phyloP scores from a whole-genome alignment of 1,140 invertebrate genomes.

The Bombus sylvicola region DNA sequence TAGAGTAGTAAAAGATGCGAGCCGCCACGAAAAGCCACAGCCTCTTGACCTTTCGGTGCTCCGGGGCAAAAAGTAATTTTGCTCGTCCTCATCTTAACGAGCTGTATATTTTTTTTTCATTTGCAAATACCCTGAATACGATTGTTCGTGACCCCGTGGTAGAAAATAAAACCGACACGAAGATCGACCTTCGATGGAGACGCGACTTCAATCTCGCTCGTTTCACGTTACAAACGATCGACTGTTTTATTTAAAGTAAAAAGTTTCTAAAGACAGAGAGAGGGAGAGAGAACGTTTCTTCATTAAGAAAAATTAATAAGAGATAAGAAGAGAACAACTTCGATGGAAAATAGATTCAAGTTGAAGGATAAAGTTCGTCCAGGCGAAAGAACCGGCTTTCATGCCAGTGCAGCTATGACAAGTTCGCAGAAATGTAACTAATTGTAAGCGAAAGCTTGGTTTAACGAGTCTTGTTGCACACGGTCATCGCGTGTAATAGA shows the following conservation, averaged over 20 bases:
- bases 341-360: neutral
- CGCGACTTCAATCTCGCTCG: neutral
- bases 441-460: conserved; percentile 1
- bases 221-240: neutral
- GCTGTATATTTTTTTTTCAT: conserved; percentile 19
- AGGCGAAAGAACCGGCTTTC: neutral
- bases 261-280: neutral
- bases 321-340: neutral
- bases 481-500: neutral
- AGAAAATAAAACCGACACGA: neutral
- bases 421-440: neutral
- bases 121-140: conserved; percentile 8
- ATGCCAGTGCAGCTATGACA: neutral
- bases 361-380: neutral
- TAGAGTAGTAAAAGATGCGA: neutral
- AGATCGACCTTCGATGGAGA: neutral
- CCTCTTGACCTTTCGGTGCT: conserved; percentile 53
- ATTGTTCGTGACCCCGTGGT: neutral
- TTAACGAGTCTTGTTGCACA: neutral
- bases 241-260: neutral
- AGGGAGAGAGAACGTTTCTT: neutral
- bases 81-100: conserved; percentile 45
- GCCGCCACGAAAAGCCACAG: neutral
- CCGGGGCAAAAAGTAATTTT: conserved; percentile 44
- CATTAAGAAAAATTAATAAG: neutral